Base-by-base conservation (phyloP, 2,797 vertebrate species). In the Thunnus albacares region DNA sequence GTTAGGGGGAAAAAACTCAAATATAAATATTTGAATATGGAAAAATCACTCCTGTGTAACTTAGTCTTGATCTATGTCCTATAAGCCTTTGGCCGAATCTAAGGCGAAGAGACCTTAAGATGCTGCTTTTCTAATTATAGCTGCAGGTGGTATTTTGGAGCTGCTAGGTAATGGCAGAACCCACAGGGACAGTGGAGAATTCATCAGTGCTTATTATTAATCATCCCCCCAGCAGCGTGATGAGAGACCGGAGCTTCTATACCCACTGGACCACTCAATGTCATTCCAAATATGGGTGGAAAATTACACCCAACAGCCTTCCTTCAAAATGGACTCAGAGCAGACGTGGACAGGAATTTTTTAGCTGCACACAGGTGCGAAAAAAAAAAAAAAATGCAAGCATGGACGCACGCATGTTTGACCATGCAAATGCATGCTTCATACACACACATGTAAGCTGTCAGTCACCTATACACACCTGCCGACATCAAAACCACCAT, bases 161-260 rank as follows among this genome's bases (percentile, higher is more conserved):
- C 90, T 87, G 88, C 88, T 87, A 87, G 92, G 92, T 90, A 93
- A 92, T 92, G 87, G 88, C 88, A 79, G 82, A 93, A 91, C 90
- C 93, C 92, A 92, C 79, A 92, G 91, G 90, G 90, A 93, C 91
- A 79, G 87, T 89, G 84, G 89, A 92, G 94, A 93, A 93, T 93
- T 95, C 94, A 94, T 94, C 93, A 94, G 92, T 92, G 93, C 93
- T 94, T 94, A 93, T 95, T 93, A 93, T 94, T 95, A 94, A 94
- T 94, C 92, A 94, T 93, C 90, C 91, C 92, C 91, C 88, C 86
- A 93, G 91, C 91, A 92, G 82, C 81, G 71, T 91, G 93, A 93
- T 92, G 90, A 93, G 90, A 93, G 93, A 90, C 89, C 81, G 84
- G 75, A 89, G 91, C 91, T 83, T 76, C 90, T 92, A 93, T 93